phyloP scores from a whole-genome alignment of 2,113 vertebrate genomes.

The Hiodon alosoides region DNA sequence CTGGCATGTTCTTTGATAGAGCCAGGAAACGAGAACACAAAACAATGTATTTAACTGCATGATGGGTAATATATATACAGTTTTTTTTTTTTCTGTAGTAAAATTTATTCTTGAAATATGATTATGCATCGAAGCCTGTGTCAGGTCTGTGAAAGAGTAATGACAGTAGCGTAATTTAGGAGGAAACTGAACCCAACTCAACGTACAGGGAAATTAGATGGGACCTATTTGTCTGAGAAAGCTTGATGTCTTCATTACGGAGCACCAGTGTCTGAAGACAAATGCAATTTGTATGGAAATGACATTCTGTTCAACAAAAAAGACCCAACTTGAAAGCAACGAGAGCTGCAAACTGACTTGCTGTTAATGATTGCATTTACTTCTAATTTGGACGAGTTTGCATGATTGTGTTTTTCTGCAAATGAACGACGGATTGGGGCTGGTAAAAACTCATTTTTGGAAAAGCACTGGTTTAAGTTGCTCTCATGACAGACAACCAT shows the following conservation, averaged over 20 bases:
- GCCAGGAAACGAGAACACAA: not conserved
- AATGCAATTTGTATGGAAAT: conserved; percentile 21
- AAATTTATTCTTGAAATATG: not conserved
- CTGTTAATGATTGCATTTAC: conserved; percentile 3
- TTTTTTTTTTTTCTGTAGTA: not conserved
- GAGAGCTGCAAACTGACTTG: not conserved
- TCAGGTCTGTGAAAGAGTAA: conserved; percentile 9
- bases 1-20: not conserved
- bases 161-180: not conserved
- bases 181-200: conserved; percentile 3
- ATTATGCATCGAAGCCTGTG: not conserved
- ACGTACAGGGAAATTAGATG: conserved; percentile 12
- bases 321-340: not conserved
- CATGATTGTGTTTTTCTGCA: not conserved
- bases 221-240: not conserved
- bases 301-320: conserved; percentile 7
- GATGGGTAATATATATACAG: not conserved
- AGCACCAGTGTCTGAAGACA: conserved; percentile 8
- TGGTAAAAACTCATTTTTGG: not conserved
- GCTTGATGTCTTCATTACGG: conserved; percentile 16
- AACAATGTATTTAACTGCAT: not conserved
- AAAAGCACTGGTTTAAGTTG: too few relatives aligned
- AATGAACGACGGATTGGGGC: not conserved
- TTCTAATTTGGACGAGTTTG: not conserved
- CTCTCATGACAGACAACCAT: too few relatives aligned